Conservation (phyloP, 2,797 vertebrate species). For the Hydrolagus colliei region DNA sequence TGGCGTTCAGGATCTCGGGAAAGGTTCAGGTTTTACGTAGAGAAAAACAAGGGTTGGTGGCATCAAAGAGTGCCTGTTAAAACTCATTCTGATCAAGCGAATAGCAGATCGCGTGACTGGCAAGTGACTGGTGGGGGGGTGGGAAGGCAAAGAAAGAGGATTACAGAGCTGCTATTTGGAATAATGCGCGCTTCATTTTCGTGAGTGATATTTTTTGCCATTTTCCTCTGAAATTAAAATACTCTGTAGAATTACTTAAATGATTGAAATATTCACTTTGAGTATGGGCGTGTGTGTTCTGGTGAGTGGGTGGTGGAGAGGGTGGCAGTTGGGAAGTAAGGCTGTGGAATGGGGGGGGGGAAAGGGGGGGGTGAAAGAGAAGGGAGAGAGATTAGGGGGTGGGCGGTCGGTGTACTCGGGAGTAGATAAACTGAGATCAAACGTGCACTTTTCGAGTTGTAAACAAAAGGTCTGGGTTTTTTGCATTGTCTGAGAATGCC, state of each 20-base stretch:
- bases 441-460: not conserved
- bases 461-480: constrained; percentile 1
- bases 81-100: constrained; percentile 28
- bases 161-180: constrained; percentile 14
- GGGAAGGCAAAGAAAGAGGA: not conserved
- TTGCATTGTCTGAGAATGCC: constrained; percentile 7
- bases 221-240: not conserved
- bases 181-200: not conserved
- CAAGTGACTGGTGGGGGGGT: not conserved
- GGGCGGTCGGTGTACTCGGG: not conserved
- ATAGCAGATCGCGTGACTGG: constrained; percentile 29
- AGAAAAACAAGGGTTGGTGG: constrained; percentile 5
- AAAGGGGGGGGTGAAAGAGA: too few species aligned
- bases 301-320: too few species aligned
- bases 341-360: too few species aligned
- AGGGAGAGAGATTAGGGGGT: too few species aligned
- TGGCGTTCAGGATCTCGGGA: not conserved
- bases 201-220: not conserved
- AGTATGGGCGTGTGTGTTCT: not conserved
- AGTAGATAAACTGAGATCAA: constrained; percentile 26
- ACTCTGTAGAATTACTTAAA: constrained; percentile 3
- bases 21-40: not conserved
- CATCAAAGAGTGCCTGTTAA: constrained; percentile 23
- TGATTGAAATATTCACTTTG: constrained; percentile 14
- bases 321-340: too few species aligned